Conservation (phyloP, 2,797 vertebrate species). For the Gadopsis marmoratus region DNA sequence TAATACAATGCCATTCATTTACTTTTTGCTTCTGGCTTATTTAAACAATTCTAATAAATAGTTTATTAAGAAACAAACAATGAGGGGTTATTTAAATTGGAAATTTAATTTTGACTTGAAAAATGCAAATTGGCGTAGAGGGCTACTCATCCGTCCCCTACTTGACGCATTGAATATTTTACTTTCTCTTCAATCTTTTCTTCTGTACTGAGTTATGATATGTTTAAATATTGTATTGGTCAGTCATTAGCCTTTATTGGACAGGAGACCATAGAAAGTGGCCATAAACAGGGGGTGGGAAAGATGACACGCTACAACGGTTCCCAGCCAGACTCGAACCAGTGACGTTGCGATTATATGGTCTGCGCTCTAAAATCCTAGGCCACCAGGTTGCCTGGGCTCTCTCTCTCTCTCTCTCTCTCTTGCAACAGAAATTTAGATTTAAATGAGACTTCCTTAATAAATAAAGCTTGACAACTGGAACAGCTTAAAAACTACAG, state of each 20-base stretch:
- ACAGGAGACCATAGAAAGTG: not conserved
- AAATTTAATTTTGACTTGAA: not conserved
- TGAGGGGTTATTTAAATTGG: not conserved
- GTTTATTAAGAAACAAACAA: not conserved
- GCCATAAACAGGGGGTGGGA: not conserved
- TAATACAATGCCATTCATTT: not conserved
- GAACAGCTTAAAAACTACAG: constrained; percentile 36
- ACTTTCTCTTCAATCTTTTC: not conserved
- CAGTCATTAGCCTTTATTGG: not conserved
- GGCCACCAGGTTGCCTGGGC: not conserved
- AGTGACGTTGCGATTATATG: constrained; percentile 5
- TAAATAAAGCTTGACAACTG: constrained; percentile 49
- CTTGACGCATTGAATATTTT: not conserved
- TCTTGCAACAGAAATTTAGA: constrained; percentile 18
- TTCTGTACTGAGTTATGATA: not conserved
- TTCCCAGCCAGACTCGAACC: not conserved
- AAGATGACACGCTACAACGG: not conserved
- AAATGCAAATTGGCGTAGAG: not conserved
- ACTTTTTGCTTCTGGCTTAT: not conserved
- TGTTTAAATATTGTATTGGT: too few relatives aligned
- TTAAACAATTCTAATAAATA: not conserved
- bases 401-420: not conserved
- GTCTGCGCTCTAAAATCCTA: constrained; percentile 2
- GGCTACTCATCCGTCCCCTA: not conserved
- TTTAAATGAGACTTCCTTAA: constrained; percentile 34